A percentile compares a stretch with the other conserved stretches of the same genome.
Evolutionary conservation across 2,888 invertebrate species (phyloP).

Genomic region (Hydrotaea cyrtoneurina): DNA sequence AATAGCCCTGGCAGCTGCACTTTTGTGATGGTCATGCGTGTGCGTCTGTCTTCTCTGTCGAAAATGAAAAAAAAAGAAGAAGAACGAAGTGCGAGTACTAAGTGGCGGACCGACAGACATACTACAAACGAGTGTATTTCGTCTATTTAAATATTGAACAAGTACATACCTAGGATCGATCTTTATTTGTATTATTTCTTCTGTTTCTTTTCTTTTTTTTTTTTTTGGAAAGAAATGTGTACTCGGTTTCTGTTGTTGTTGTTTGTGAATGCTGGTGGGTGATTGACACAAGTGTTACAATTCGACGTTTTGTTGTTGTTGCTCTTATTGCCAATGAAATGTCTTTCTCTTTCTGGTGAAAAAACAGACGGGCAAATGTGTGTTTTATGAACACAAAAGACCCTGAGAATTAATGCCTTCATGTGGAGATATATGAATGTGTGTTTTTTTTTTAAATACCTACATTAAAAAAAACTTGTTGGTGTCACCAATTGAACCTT

Average conservation of each 20-base stretch:
- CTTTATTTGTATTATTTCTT: neutral
- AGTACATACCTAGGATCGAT: neutral
- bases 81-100: neutral
- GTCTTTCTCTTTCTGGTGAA: neutral
- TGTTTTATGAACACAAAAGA: neutral
- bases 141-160: slow-evolving; percentile 41
- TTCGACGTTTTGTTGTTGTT: slow-evolving; percentile 22
- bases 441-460: neutral
- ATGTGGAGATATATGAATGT: neutral
- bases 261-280: neutral
- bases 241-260: neutral
- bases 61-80: neutral
- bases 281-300: slow-evolving; percentile 61
- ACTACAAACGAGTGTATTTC: neutral
- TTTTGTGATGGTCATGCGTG: slow-evolving; percentile 28
- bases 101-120: slow-evolving; percentile 11
- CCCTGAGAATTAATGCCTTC: slow-evolving; percentile 2
- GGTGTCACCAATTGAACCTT: no score
- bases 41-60: neutral
- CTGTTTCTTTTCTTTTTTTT: neutral
- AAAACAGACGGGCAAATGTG: neutral
- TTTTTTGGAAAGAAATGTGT: neutral
- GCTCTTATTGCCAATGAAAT: neutral
- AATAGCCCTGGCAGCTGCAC: slow-evolving; percentile 51
- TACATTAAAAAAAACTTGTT: no score